Evolutionary conservation across 2,888 invertebrate species (phyloP), one percentile per base, ranked within the genome.

Genomic region (Eretmocerus hayati): DNA sequence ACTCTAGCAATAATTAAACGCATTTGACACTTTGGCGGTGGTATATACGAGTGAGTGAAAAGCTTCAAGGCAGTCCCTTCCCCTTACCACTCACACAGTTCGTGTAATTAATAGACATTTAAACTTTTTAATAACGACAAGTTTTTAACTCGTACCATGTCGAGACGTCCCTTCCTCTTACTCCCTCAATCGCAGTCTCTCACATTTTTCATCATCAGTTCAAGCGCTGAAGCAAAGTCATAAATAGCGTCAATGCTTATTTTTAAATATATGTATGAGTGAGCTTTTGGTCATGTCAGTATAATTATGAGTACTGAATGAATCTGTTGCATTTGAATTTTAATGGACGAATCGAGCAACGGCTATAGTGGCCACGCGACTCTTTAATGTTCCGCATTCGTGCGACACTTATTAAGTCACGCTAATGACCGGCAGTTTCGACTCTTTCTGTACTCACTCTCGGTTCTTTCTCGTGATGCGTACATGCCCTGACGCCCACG

Each of bases 41-140:
- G 26, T n/a, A n/a, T n/a, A 5, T 15, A 4, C 39, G n/a, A 18
- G 18, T 21, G 18, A 30, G 36, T 2, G 30, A 21, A 21, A n/a
- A n/a, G n/a, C n/a, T n/a, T n/a, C n/a, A n/a, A n/a, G n/a, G n/a
- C n/a, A n/a, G n/a, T n/a, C n/a, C n/a, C n/a, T n/a, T n/a, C n/a
- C n/a, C n/a, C n/a, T n/a, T n/a, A n/a, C n/a, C n/a, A n/a, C n/a
- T n/a, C n/a, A n/a, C 59, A 56, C 58, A 60, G 60, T 55, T 56
- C 58, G 56, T 61, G 63, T 66, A 66, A 67, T 67, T 67, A 65
- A 65, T 65, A 63, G 63, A 65, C 61, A 66, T 66, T 66, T 63
- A 66, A 66, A 65, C 61, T 65, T 65, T 65, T 67, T 65, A 65
- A 67, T 67, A 66, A 66, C 65, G 64, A 61, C 60, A 60, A 54